phyloP scores from a whole-genome alignment of 2,113 vertebrate species.

The Solenodon paradoxus region DNA sequence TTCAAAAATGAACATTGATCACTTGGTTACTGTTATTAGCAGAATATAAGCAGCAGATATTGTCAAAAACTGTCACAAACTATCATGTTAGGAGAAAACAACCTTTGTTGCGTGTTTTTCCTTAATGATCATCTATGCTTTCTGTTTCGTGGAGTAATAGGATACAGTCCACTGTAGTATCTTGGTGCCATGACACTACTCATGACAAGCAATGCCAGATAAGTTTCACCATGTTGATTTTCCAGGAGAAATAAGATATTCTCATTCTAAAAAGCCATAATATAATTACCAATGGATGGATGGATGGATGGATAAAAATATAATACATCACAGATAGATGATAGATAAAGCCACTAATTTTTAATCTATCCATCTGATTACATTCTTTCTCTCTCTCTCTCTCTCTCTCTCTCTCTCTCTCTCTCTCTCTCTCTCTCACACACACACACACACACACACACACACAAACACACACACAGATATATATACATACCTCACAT shows the following conservation, averaged over 20 bases:
- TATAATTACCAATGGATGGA: no score
- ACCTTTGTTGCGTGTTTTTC: background rate
- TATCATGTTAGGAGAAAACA: background rate
- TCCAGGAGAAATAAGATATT: background rate
- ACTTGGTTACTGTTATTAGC: background rate
- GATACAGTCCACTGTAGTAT: rapidly evolving
- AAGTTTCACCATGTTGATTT: background rate
- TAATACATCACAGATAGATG: background rate
- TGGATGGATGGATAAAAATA: background rate
- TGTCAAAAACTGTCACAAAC: background rate
- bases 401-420: background rate
- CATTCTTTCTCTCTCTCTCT: background rate
- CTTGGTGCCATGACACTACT: background rate
- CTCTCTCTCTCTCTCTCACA: background rate
- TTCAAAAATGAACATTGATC: background rate
- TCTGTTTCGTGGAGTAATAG: background rate
- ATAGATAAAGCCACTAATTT: background rate
- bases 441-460: background rate
- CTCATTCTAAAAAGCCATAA: background rate
- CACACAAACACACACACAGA: background rate
- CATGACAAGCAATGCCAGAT: background rate
- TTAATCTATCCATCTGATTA: background rate
- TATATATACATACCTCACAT: background rate
- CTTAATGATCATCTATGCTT: background rate
- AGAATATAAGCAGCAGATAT: background rate